phyloP scores from a whole-genome alignment of 2,797 vertebrate genomes.

The Buceros bicornis region DNA sequence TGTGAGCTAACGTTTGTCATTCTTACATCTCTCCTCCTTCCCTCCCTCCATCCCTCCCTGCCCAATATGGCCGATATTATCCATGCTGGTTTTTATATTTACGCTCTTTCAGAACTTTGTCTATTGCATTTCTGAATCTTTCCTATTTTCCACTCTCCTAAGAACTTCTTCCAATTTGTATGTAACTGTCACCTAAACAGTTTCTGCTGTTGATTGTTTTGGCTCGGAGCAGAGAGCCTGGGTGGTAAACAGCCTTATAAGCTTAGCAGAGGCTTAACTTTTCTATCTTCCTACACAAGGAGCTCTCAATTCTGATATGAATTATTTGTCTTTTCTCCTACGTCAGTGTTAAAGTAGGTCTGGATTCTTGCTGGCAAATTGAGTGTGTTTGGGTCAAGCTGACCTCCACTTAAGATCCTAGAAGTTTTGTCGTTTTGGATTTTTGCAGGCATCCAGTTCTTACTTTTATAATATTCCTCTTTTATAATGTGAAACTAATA shows the following conservation, averaged over 20 bases:
- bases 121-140: slow-evolving; percentile 26
- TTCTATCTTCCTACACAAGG: background rate
- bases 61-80: slow-evolving; percentile 4
- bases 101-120: slow-evolving; percentile 17
- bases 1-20: slow-evolving; percentile 67
- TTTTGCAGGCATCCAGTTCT: background rate
- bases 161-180: slow-evolving; percentile 30
- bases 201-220: slow-evolving; percentile 34
- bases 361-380: slow-evolving; percentile 2
- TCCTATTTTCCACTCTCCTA: background rate
- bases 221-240: slow-evolving; percentile 28
- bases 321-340: slow-evolving; percentile 23
- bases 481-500: background rate
- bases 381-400: slow-evolving; percentile 46
- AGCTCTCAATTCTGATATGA: slow-evolving; percentile 1
- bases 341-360: background rate
- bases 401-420: slow-evolving; percentile 40
- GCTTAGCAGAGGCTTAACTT: slow-evolving; percentile 44
- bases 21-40: background rate
- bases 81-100: slow-evolving; percentile 22
- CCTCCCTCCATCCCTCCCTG: background rate
- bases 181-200: slow-evolving; percentile 40
- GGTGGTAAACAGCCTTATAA: slow-evolving; percentile 26
- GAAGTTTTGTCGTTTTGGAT: background rate
- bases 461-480: background rate